Percentiles rank a stretch among this genome's conserved stretches.
Conservation (phyloP, 2,113 vertebrate genomes). For the Hemichromis elongatus region DNA sequence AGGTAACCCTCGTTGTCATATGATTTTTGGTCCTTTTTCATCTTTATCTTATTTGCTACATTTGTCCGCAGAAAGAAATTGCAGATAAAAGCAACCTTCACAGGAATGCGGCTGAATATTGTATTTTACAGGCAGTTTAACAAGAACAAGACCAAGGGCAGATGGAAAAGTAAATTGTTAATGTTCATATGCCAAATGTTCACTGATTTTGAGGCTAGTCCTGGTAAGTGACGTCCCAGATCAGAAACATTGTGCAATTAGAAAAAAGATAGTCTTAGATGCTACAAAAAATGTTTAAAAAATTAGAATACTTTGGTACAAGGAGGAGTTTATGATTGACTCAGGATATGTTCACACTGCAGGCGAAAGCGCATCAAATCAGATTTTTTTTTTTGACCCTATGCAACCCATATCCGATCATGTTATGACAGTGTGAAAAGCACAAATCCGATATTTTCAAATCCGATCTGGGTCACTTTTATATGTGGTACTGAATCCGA, state of each 20-base stretch:
- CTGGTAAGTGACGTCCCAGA: not conserved
- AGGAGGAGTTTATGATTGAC: too few relatives aligned
- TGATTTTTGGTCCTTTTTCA: not conserved
- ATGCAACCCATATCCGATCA: too few relatives aligned
- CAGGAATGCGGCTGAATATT: not conserved
- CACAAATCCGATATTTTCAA: too few relatives aligned
- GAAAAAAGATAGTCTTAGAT: not conserved
- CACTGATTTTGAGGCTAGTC: not conserved
- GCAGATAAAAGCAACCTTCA: not conserved
- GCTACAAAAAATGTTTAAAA: not conserved
- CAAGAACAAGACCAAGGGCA: not conserved
- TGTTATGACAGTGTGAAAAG: too few relatives aligned
- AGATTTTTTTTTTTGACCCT: too few relatives aligned
- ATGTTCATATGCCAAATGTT: not conserved
- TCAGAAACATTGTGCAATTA: not conserved
- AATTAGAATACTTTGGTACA: not conserved
- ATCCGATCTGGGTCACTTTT: too few relatives aligned
- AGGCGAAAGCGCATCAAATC: too few relatives aligned
- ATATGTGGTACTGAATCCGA: too few relatives aligned
- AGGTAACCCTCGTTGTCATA: not conserved
- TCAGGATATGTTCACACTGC: too few relatives aligned
- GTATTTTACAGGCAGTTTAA: not conserved
- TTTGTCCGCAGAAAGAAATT: not conserved
- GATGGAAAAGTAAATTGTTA: not conserved
- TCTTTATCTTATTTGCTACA: not conserved